Conservation (phyloP, 2,113 vertebrate genomes). For the Etheostoma spectabile region DNA sequence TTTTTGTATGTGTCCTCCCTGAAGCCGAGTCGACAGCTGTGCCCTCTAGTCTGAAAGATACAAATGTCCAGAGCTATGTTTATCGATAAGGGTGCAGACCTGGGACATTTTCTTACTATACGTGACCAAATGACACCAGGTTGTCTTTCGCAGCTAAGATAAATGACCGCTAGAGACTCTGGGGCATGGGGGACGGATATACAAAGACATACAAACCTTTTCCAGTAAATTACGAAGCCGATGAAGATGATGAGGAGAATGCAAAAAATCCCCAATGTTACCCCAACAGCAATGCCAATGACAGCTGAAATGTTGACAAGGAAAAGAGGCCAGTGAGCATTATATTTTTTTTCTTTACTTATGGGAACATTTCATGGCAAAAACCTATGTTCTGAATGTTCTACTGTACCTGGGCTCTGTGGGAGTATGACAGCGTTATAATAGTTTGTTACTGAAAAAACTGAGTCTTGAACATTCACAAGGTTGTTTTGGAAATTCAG, state of each 20-base stretch:
- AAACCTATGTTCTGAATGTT: not conserved
- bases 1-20: too few species aligned
- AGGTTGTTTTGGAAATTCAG: accelerated
- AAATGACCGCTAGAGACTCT: too few species aligned
- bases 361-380: not conserved
- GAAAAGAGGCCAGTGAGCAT: not conserved
- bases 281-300: conserved; percentile 82
- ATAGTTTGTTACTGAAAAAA: not conserved
- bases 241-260: conserved; percentile 76
- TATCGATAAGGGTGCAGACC: too few species aligned
- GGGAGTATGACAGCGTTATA: accelerated
- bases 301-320: conserved; percentile 71
- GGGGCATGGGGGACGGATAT: too few species aligned
- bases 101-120: too few species aligned
- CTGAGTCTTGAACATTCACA: accelerated
- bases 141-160: too few species aligned
- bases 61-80: too few species aligned
- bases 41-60: too few species aligned
- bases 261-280: conserved; percentile 81
- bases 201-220: conserved; percentile 70
- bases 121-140: too few species aligned
- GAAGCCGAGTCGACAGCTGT: too few species aligned
- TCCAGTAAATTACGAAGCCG: conserved; percentile 86
- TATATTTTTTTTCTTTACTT: not conserved
- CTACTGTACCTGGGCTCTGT: conserved; percentile 73